Conservation (phyloP, 2,797 vertebrate genomes). For the Pangasius sanitwongsei region DNA sequence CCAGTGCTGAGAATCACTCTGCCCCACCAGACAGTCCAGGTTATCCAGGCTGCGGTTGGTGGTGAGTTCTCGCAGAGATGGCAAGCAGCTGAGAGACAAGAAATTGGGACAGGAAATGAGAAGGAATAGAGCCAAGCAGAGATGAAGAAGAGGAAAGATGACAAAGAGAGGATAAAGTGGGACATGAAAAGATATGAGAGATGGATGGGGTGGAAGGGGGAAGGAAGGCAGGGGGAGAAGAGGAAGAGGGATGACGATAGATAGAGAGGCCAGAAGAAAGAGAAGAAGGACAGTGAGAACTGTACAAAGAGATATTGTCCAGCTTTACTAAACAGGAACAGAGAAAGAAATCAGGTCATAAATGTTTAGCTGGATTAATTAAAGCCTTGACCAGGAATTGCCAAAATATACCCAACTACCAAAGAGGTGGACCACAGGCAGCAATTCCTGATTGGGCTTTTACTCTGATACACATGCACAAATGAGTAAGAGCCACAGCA, state of each 20-base stretch:
- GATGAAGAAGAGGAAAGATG: slow-evolving; percentile 42
- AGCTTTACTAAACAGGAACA: slow-evolving; percentile 19
- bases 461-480: slow-evolving; percentile 14
- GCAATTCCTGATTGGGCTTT: slow-evolving; percentile 24
- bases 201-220: not conserved
- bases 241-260: not conserved
- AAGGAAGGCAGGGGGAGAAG: not conserved
- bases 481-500: slow-evolving; percentile 19
- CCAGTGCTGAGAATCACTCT: slow-evolving; percentile 84
- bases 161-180: not conserved
- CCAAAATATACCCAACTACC: not conserved
- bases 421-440: not conserved
- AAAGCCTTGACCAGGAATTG: slow-evolving; percentile 34
- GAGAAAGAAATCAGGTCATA: not conserved
- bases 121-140: slow-evolving; percentile 42
- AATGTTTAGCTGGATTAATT: not conserved
- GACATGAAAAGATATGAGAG: not conserved
- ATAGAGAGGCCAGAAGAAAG: not conserved
- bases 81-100: slow-evolving; percentile 69
- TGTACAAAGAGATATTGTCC: not conserved
- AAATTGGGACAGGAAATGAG: slow-evolving; percentile 33
- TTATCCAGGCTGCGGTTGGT: slow-evolving; percentile 92
- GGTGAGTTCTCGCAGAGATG: slow-evolving; percentile 76
- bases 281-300: not conserved
- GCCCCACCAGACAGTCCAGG: slow-evolving; percentile 90